Percentiles rank a stretch among this genome's conserved stretches.
Conservation (phyloP, 2,113 vertebrate species). For the Ahaetulla prasina region DNA sequence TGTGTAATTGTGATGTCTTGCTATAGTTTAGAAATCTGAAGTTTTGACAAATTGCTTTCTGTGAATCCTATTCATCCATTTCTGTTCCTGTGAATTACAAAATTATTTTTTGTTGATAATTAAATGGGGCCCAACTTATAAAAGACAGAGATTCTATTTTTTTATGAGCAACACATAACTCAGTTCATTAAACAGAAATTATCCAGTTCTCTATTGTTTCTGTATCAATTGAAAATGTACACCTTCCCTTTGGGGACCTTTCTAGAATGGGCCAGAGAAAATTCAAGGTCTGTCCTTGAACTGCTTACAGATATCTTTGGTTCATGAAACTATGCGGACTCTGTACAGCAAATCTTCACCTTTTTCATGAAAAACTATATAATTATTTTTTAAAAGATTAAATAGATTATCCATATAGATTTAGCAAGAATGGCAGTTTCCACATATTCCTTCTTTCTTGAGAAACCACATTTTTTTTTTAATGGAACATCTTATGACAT, state of each 20-base stretch:
- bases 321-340: background rate
- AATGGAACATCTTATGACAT: background rate
- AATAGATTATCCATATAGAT: background rate
- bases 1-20: background rate
- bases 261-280: background rate
- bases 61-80: background rate
- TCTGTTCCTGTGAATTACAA: background rate
- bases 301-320: background rate
- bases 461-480: background rate
- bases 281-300: background rate
- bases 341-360: background rate
- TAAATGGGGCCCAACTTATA: background rate
- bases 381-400: background rate
- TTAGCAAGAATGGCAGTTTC: background rate
- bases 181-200: background rate
- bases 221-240: background rate
- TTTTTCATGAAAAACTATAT: background rate
- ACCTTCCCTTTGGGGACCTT: background rate
- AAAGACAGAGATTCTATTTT: background rate
- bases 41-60: background rate
- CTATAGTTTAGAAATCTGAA: background rate
- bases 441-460: background rate
- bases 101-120: background rate
- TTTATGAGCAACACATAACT: background rate
- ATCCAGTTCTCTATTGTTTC: background rate